These are phyloP conservation scores for Noctua janthe DNA, from an alignment of 2,888 invertebrate genomes.

Conservation along the genomic window DNA sequence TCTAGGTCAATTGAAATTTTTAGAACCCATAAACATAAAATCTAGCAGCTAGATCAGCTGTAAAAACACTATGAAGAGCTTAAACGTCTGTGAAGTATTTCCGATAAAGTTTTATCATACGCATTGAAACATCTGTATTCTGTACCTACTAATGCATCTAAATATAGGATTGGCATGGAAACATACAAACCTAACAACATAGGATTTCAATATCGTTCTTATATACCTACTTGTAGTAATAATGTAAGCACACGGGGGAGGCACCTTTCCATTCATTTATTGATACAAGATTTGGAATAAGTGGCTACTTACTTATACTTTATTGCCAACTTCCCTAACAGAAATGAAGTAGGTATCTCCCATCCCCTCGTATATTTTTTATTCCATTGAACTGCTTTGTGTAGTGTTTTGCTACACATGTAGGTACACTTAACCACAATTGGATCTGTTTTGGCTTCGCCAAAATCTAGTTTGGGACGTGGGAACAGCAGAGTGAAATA, in stretches of 20 bases:
- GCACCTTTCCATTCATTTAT: constrained; percentile 16
- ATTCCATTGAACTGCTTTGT: constrained; percentile 3
- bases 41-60: not conserved
- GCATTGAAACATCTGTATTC: constrained; percentile 22
- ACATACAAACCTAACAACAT: not conserved
- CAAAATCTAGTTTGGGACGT: not conserved
- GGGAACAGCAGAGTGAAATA: not conserved
- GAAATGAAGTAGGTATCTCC: not conserved
- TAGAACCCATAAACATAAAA: constrained; percentile 18
- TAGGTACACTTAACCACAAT: not conserved
- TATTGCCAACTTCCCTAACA: constrained; percentile 32
- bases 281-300: constrained; percentile 33
- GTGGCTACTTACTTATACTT: constrained; percentile 3
- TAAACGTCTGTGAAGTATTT: not conserved
- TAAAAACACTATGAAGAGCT: not conserved
- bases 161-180: constrained; percentile 30
- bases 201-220: not conserved
- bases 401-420: not conserved
- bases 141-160: constrained; percentile 35
- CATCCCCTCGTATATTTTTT: constrained; percentile 8
- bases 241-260: constrained; percentile 27
- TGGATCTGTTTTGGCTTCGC: not conserved
- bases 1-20: not conserved
- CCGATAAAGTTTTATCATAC: constrained; percentile 26
- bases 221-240: not conserved